Evolutionary conservation across 2,888 invertebrate genomes (phyloP).

Genomic region (Drosophila emarginata): DNA sequence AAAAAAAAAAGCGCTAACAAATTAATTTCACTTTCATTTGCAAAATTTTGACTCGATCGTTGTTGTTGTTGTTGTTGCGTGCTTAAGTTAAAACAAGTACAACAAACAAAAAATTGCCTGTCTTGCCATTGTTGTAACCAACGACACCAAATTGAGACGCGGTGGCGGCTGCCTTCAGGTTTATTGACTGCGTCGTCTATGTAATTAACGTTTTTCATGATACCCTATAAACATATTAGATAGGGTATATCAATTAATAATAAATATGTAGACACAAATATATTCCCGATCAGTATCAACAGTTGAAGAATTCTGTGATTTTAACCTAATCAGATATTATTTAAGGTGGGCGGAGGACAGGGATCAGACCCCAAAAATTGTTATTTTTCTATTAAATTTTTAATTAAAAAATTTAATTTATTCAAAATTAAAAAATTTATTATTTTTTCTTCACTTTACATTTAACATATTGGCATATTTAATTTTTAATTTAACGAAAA

Average conservation of each 20-base stretch:
- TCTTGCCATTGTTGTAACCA: slow-evolving; percentile 46
- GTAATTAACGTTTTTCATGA: slow-evolving; percentile 56
- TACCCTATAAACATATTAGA: slow-evolving; percentile 16
- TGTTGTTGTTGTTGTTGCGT: slow-evolving; percentile 27
- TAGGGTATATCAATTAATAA: not conserved
- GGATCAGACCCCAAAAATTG: no score
- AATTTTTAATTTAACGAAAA: no score
- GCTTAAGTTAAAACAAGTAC: slow-evolving; percentile 18
- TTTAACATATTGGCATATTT: no score
- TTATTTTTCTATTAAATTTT: no score
- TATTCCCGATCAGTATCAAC: no score
- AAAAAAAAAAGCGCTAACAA: slow-evolving; percentile 49
- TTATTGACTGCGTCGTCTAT: slow-evolving; percentile 65
- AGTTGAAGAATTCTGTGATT: no score
- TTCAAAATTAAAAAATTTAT: no score
- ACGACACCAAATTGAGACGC: slow-evolving; percentile 24
- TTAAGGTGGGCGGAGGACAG: no score
- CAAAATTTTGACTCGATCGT: slow-evolving; percentile 36
- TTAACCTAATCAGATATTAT: no score
- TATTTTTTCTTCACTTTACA: no score
- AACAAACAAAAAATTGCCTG: slow-evolving; percentile 32
- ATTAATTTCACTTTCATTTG: slow-evolving; percentile 74
- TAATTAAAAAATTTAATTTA: no score
- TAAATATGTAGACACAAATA: no score
- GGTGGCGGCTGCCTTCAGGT: slow-evolving; percentile 46